These are phyloP conservation scores for Hydropotes inermis DNA, from an alignment of 2,113 vertebrate species.

Conservation along the genomic window DNA sequence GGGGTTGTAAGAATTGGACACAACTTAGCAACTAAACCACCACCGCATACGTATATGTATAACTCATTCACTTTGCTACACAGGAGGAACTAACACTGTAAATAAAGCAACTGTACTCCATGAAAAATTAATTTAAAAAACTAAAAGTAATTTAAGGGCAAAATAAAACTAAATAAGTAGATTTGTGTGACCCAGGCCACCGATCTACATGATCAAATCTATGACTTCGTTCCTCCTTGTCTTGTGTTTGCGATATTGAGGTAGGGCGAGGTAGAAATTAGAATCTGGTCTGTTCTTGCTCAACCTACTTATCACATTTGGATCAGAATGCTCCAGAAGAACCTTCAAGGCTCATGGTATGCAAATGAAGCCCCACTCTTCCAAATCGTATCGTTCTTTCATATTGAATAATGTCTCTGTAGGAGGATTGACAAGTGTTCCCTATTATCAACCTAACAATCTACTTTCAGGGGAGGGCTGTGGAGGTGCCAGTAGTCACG, in stretches of 20 bases:
- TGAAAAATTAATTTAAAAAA: not conserved
- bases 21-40: not conserved
- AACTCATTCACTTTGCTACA: not conserved
- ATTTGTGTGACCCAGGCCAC: not conserved
- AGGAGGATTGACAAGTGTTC: slow-evolving; percentile 57
- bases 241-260: not conserved
- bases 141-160: not conserved
- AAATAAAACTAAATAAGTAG: not conserved
- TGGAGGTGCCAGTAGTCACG: not conserved
- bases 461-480: not conserved
- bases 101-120: not conserved
- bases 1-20: not conserved
- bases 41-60: not conserved
- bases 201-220: not conserved
- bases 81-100: not conserved
- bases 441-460: not conserved
- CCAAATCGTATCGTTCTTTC: slow-evolving; percentile 30
- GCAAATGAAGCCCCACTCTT: slow-evolving; percentile 56
- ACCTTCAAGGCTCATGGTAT: not conserved
- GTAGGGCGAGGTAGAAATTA: not conserved
- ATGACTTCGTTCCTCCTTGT: not conserved
- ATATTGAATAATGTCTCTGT: slow-evolving; percentile 12
- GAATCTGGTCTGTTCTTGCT: slow-evolving; percentile 11
- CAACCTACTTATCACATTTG: slow-evolving; percentile 18
- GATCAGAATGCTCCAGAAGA: not conserved